Percentiles rank a stretch among this genome's conserved stretches.
These are phyloP conservation scores for Xanthorhoe spadicearia DNA, from an alignment of 2,888 invertebrate species.

Conservation along the genomic window DNA sequence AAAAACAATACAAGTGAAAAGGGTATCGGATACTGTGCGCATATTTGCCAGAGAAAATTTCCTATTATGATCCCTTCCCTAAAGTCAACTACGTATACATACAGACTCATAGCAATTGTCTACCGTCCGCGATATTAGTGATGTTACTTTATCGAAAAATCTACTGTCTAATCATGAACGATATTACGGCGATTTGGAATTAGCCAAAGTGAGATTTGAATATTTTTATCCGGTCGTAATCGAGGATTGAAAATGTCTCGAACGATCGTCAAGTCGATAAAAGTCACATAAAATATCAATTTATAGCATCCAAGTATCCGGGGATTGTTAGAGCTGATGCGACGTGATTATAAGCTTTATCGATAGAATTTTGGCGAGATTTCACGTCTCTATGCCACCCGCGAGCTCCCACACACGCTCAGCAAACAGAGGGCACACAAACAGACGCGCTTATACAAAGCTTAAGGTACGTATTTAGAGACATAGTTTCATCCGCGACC, in stretches of 20 bases:
- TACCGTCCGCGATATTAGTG: constrained; percentile 58
- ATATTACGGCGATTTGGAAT: constrained; percentile 35
- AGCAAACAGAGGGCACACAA: constrained; percentile 50
- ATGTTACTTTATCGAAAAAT: constrained; percentile 47
- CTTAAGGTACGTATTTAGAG: constrained; percentile 76
- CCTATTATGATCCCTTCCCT: constrained; percentile 82
- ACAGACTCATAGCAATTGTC: constrained; percentile 75
- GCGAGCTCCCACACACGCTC: constrained; percentile 51
- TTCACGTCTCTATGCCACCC: constrained; percentile 52
- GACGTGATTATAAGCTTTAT: constrained; percentile 46
- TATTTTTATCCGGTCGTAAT: constrained; percentile 43
- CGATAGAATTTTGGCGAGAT: constrained; percentile 50
- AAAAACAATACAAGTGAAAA: constrained; percentile 84
- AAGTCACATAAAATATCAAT: constrained; percentile 48
- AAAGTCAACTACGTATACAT: constrained; percentile 73
- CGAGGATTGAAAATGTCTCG: constrained; percentile 44
- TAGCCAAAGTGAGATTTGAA: constrained; percentile 44
- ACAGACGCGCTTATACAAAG: constrained; percentile 66
- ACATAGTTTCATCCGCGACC: constrained; percentile 77
- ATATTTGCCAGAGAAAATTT: constrained; percentile 79
- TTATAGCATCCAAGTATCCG: constrained; percentile 47
- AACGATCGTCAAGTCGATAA: constrained; percentile 44
- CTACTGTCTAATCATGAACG: constrained; percentile 32
- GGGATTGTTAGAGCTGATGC: constrained; percentile 32
- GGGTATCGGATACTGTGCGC: constrained; percentile 79